Evolutionary conservation across 1,140 invertebrate species (phyloP).

Genomic region (Leptonema lineaticorne): DNA sequence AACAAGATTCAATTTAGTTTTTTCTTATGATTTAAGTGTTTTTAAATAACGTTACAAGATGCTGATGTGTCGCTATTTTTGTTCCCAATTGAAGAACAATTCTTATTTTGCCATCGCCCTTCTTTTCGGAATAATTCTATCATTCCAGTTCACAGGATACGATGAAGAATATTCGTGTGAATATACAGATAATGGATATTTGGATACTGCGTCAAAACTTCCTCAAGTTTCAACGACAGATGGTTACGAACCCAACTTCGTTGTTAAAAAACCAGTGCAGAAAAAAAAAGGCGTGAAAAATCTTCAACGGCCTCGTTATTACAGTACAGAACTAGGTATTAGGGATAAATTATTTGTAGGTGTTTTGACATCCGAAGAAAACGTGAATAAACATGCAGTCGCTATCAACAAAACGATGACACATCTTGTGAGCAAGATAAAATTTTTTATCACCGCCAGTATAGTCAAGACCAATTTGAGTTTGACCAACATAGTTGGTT

Average conservation of each 20-base stretch:
- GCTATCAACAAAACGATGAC: slow-evolving; percentile 79
- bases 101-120: slow-evolving; percentile 52
- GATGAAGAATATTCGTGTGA: slow-evolving; percentile 44
- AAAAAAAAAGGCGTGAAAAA: slow-evolving; percentile 46
- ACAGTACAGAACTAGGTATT: slow-evolving; percentile 90
- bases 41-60: slow-evolving; percentile 16
- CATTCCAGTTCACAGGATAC: slow-evolving; percentile 47
- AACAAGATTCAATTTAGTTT: background rate
- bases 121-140: slow-evolving; percentile 49
- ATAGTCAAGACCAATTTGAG: slow-evolving; percentile 63
- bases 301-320: slow-evolving; percentile 81
- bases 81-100: slow-evolving; percentile 54
- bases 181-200: slow-evolving; percentile 19
- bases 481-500: slow-evolving; percentile 76
- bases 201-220: slow-evolving; percentile 33
- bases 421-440: slow-evolving; percentile 78
- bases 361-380: slow-evolving; percentile 72
- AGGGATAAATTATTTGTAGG: slow-evolving; percentile 86
- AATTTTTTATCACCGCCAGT: slow-evolving; percentile 70
- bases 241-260: slow-evolving; percentile 49
- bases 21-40: background rate
- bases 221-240: slow-evolving; percentile 39
- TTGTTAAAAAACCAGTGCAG: slow-evolving; percentile 43
- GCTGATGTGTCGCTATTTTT: slow-evolving; percentile 50
- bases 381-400: slow-evolving; percentile 68